Evolutionary conservation across 2,113 vertebrate species (phyloP), one percentile per base, ranked within the genome.

Genomic region (Callionymus lyra): DNA sequence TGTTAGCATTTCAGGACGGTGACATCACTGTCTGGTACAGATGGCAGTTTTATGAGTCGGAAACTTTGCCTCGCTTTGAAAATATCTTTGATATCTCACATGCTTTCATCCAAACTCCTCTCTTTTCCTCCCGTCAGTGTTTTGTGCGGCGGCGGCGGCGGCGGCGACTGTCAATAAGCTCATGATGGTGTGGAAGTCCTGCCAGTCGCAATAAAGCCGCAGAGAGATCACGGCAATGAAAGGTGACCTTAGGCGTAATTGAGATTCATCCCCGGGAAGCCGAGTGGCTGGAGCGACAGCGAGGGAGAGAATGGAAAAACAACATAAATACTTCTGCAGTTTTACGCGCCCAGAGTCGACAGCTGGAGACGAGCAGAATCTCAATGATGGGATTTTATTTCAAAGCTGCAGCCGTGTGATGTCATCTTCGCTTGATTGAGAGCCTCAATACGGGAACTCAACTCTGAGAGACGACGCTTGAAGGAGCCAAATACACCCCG

Each of bases 231-330:
- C 45, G 42, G 21, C 56, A 77, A 80, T 81, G 79, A 86, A 80
- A 84, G 84, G 84, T 87, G 86, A 86, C 86, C 84, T 87, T 85
- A 27, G 84, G 76, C 68, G 76, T 86, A 84, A 87, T 86, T 86
- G 80, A 85, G 81, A 87, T 87, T 85, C 82, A 85, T 86, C 81
- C 81, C 79, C 66, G 72, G 62, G 59, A 78, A 75, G 72, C 68
- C 59, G 56, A 76, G 71, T 70, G 41, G 68, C 58, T 63, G 65
- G 76, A 74, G 65, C 65, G 67, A 77, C 58, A 70, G 44, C 44
- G 50, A 49, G 44, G 31, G 43, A 55, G 38, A 1, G 47, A 55
- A 58, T 34, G 53, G 12, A 21, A 46, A 38, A 46, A 37, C 34
- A 64, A 73, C 68, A 76, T 71, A 76, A 82, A 85, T 74, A 75